Conservation (phyloP, 2,888 invertebrate genomes). For the Polyommatus icarus region DNA sequence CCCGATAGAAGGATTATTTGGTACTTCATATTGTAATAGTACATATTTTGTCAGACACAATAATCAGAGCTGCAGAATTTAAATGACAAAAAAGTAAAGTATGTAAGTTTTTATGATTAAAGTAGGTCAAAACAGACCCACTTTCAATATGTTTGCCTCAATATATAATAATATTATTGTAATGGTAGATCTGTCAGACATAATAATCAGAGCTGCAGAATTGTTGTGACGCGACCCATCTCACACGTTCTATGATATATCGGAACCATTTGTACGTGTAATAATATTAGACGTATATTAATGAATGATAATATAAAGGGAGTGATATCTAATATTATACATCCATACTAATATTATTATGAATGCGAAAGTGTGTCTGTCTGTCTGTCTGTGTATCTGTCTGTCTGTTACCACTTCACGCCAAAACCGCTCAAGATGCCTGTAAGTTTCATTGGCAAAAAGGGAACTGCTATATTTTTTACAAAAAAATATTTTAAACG, state of each 20-base stretch:
- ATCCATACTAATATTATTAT: too few species aligned
- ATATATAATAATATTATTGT: not conserved
- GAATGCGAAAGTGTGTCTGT: too few species aligned
- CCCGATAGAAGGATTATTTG: too few species aligned
- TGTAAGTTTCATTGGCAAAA: too few species aligned
- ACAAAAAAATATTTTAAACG: too few species aligned
- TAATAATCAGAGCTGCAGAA: slow-evolving; percentile 12
- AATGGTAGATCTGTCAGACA: not conserved
- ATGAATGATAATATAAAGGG: not conserved
- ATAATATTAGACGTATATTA: slow-evolving; percentile 11
- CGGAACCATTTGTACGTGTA: not conserved
- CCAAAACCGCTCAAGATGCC: too few species aligned
- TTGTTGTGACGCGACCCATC: not conserved
- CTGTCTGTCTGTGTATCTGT: too few species aligned
- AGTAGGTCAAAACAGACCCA: too few species aligned
- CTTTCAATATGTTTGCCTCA: not conserved
- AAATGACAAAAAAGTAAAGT: not conserved
- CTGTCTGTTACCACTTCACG: too few species aligned
- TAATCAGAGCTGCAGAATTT: slow-evolving; percentile 1
- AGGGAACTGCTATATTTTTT: too few species aligned
- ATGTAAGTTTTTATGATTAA: too few species aligned
- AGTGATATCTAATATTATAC: not conserved
- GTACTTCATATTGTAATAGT: not conserved
- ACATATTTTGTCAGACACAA: not conserved
- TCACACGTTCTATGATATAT: slow-evolving; percentile 2